phyloP scores from a whole-genome alignment of 2,888 invertebrate species.

The Parochlus steinenii region DNA sequence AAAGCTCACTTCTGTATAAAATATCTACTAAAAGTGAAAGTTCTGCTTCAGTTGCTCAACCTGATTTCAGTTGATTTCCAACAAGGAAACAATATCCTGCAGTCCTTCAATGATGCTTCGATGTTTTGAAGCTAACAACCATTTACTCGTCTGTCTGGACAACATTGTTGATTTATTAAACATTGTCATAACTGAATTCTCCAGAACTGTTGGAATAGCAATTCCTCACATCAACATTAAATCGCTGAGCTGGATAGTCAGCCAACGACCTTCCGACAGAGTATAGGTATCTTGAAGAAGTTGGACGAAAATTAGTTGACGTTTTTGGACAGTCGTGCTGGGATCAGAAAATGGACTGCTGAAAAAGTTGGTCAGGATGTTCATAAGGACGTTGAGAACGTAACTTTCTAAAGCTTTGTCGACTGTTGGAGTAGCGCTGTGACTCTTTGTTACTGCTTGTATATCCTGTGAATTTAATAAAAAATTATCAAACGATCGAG shows the following conservation, averaged over 20 bases:
- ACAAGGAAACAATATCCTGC: conserved; percentile 82
- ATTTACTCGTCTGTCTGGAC: conserved; percentile 75
- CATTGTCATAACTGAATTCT: conserved; percentile 75
- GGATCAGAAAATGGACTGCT: conserved; percentile 94
- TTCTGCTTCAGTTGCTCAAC: conserved; percentile 90
- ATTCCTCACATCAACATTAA: no score
- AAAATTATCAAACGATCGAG: no score
- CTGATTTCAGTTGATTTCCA: conserved; percentile 90
- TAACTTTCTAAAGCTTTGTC: conserved; percentile 70
- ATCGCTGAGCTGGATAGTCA: no score
- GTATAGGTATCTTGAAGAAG: conserved; percentile 82
- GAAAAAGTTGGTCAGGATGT: conserved; percentile 87
- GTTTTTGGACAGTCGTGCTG: conserved; percentile 84
- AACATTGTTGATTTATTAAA: conserved; percentile 79
- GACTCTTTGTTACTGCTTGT: conserved; percentile 64
- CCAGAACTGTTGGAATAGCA: conserved; percentile 80
- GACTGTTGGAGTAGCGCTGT: conserved; percentile 44
- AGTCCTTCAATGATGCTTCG: conserved; percentile 88
- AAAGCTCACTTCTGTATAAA: conserved; percentile 57
- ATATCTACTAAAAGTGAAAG: conserved; percentile 91
- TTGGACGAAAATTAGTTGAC: conserved; percentile 91
- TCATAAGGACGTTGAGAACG: conserved; percentile 82
- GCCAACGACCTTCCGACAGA: conserved; percentile 82
- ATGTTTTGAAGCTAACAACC: conserved; percentile 72
- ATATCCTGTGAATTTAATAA: no score